phyloP scores from a whole-genome alignment of 1,140 invertebrate genomes.

The roundworm (Caenorhabditis elegans) region WBcel235 BX284602.5:5885001-5885500 shows the following conservation, averaged over 20 bases:
- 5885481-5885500: conserved; percentile 14
- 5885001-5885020: too few species aligned
- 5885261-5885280: not conserved
- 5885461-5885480: not conserved
- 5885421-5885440: conserved; percentile 13
- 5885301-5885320: not conserved
- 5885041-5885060: too few species aligned
- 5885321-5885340: conserved; percentile 3
- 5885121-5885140: not conserved
- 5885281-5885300: conserved; percentile 33
- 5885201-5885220: not conserved
- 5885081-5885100: too few species aligned
- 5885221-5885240: not conserved
- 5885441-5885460: conserved; percentile 21
- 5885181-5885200: not conserved
- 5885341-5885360: not conserved
- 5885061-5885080: too few species aligned
- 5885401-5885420: not conserved
- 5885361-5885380: not conserved
- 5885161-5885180: not conserved
- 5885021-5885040: too few species aligned
- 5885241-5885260: not conserved
- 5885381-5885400: not conserved
- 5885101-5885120: not conserved
- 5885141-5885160: conserved; percentile 14